Evolutionary conservation across 2,113 vertebrate species (phyloP).

Genomic region (Perccottus glenii): DNA sequence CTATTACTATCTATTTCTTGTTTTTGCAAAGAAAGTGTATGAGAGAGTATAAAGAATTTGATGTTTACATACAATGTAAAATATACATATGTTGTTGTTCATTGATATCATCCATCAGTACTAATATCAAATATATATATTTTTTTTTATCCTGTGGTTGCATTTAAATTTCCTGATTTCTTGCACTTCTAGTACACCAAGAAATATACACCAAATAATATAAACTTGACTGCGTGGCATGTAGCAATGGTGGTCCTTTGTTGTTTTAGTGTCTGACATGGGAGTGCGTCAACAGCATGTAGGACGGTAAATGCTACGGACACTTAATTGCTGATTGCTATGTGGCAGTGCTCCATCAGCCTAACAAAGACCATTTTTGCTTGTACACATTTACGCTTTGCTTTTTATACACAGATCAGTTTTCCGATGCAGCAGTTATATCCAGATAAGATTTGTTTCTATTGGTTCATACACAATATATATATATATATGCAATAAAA

Average conservation of each 20-base stretch:
- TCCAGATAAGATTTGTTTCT: constrained; percentile 1
- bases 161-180: too few relatives aligned
- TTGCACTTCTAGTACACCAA: too few relatives aligned
- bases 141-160: too few relatives aligned
- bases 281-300: constrained; percentile 36
- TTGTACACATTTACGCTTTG: background rate
- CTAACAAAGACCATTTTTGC: constrained; percentile 51
- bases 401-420: background rate
- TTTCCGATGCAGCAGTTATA: background rate
- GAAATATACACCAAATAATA: too few relatives aligned
- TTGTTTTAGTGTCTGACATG: constrained; percentile 58
- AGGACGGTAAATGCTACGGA: constrained; percentile 68
- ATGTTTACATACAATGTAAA: too few relatives aligned
- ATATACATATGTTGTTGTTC: too few relatives aligned
- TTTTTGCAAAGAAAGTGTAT: too few relatives aligned
- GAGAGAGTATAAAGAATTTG: too few relatives aligned
- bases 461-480: background rate
- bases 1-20: too few relatives aligned
- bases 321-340: constrained; percentile 71
- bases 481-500: background rate
- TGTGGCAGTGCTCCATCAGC: constrained; percentile 47
- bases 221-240: constrained; percentile 35
- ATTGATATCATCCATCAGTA: too few relatives aligned
- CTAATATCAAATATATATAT: too few relatives aligned
- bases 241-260: constrained; percentile 41